phyloP scores from a whole-genome alignment of 2,888 invertebrate species.

The Iselma pallidipennis region DNA sequence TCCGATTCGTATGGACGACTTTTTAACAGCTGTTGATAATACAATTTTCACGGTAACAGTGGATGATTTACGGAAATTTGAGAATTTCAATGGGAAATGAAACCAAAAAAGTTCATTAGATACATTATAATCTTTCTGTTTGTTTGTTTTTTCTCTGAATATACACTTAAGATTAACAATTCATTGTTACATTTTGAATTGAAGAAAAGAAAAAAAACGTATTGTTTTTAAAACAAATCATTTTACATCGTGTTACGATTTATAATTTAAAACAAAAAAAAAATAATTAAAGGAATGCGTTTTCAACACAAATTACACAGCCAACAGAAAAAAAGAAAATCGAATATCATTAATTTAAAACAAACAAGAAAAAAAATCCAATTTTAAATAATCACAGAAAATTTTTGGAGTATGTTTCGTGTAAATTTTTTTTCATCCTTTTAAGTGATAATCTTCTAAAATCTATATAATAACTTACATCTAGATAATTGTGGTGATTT shows the following conservation, averaged over 20 bases:
- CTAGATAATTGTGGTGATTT: background rate
- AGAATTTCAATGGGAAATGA: constrained; percentile 26
- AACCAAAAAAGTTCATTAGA: background rate
- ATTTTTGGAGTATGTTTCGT: constrained; percentile 23
- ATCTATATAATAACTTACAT: constrained; percentile 2
- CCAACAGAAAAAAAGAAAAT: constrained; percentile 16
- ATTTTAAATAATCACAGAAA: constrained; percentile 21
- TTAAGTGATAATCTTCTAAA: constrained; percentile 6
- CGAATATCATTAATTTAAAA: constrained; percentile 1
- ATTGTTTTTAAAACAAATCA: background rate
- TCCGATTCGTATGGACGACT: constrained; percentile 41
- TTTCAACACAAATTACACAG: constrained; percentile 21
- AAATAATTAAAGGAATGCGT: constrained; percentile 24
- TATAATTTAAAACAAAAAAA: background rate
- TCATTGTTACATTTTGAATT: background rate
- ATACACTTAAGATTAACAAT: background rate
- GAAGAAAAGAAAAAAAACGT: background rate
- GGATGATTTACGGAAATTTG: constrained; percentile 41
- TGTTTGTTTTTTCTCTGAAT: background rate
- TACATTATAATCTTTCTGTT: background rate
- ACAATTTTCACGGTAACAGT: constrained; percentile 42
- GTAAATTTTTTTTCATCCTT: background rate
- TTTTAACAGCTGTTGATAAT: constrained; percentile 41
- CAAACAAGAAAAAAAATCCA: constrained; percentile 10
- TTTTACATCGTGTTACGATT: background rate